Conservation (phyloP, 2,113 vertebrate genomes). For the Gobio gobio region DNA sequence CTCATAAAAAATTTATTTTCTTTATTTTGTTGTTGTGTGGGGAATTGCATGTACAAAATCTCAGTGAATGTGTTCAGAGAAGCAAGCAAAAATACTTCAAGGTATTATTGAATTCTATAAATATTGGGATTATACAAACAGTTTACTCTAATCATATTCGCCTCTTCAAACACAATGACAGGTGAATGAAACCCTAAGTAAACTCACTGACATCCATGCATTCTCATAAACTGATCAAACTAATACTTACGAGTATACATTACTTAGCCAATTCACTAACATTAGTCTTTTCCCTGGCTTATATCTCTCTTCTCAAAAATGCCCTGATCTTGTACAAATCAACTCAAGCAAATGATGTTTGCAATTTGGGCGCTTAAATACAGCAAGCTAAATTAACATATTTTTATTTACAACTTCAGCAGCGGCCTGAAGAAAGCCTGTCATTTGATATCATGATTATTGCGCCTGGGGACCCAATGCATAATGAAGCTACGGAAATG, state of each 20-base stretch:
- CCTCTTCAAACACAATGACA: not conserved
- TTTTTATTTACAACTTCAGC: slow-evolving; percentile 54
- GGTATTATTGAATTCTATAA: not conserved
- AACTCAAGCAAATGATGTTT: slow-evolving; percentile 47
- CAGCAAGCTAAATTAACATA: slow-evolving; percentile 42
- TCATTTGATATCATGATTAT: slow-evolving; percentile 50
- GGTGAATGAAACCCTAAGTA: not conserved
- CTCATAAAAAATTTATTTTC: not conserved
- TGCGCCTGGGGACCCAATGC: slow-evolving; percentile 7
- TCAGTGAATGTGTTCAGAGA: not conserved
- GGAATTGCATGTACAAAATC: not conserved
- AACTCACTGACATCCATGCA: not conserved
- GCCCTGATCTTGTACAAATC: slow-evolving; percentile 20
- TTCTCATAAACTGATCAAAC: not conserved
- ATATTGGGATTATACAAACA: not conserved
- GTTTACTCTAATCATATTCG: not conserved
- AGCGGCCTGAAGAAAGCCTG: slow-evolving; percentile 7
- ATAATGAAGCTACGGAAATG: slow-evolving; percentile 44
- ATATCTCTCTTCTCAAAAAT: slow-evolving; percentile 1
- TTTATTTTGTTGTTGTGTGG: not conserved
- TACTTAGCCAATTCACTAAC: not conserved
- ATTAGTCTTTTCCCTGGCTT: not conserved
- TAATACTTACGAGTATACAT: not conserved
- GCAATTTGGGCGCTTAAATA: slow-evolving; percentile 39
- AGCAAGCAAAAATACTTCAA: not conserved